A percentile compares a stretch with the other conserved stretches of the same genome.
Evolutionary conservation across 2,113 vertebrate species (phyloP).

Genomic region (Tyrannus savana): DNA sequence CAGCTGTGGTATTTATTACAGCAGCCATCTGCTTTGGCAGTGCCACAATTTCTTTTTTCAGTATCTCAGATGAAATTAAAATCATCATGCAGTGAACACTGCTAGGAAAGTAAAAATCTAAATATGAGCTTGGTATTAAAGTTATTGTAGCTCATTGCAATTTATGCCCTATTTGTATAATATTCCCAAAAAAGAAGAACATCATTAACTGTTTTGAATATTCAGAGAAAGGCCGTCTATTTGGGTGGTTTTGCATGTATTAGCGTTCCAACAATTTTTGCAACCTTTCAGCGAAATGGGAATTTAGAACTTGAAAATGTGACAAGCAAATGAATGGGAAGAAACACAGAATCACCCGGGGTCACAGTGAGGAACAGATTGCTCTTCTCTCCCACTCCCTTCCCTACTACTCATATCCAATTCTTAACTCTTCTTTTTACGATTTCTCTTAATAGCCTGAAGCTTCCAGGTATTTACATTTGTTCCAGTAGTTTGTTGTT

Average conservation of each 20-base stretch:
- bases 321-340: neutral
- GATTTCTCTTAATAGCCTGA: neutral
- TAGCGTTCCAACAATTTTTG: neutral
- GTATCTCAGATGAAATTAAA: slow-evolving; percentile 60
- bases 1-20: slow-evolving; percentile 39
- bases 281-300: neutral
- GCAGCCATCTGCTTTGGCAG: slow-evolving; percentile 65
- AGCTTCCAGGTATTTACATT: neutral
- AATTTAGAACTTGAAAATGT: neutral
- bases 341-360: neutral
- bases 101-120: slow-evolving; percentile 54
- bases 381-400: neutral
- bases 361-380: neutral
- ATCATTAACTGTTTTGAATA: neutral
- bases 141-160: slow-evolving; percentile 35
- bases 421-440: neutral
- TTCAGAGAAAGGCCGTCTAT: slow-evolving; percentile 20
- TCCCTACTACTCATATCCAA: neutral
- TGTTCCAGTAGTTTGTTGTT: neutral
- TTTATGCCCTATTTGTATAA: slow-evolving; percentile 59
- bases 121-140: slow-evolving; percentile 54
- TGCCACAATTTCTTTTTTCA: slow-evolving; percentile 60
- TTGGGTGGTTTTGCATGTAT: neutral
- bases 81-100: slow-evolving; percentile 9
- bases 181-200: slow-evolving; percentile 30